Base-by-base conservation (phyloP, 2,888 invertebrate genomes). In the Perdita meconis region DNA sequence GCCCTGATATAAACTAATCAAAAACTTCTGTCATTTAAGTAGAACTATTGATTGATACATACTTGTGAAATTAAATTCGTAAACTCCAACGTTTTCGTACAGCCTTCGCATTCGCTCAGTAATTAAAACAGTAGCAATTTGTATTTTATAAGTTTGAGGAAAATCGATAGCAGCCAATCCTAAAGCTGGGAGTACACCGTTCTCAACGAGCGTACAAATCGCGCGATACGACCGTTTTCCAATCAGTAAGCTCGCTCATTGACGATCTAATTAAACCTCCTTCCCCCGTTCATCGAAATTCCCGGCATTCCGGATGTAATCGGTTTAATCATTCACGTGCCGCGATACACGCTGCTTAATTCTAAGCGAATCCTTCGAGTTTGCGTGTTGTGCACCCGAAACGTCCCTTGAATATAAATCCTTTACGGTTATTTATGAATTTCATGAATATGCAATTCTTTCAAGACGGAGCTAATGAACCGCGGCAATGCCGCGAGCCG, bases 311-410 rank as follows among this genome's bases (percentile, higher is more conserved):
- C 81, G 42, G 40, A 78, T 68, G 71, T 83, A 83, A 83, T 83
- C 79, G 73, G 74, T 81, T 83, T 81, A 83, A 83, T 78, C 81
- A 81, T 81, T 83, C 78, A 78, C 76, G 66, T 60, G 63, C 71
- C 50, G 26, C 65, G 50, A 40, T 70, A 57, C 51, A 56, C 60
- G 69, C 67, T 56, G 75, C 83, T 83, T 83, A 83, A 81, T 76
- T 81, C 68, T 65, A 56, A 73, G 59, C 64, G 64, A 59, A 68
- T 83, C 71, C 69, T 71, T 66, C 47, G 56, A 71, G 40, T 8
- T n/a, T n/a, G 34, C 22, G 26, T 38, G 56, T 57, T 30, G 50
- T 19, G 55, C 50, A 40, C 19, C 16, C 10, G 16, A 53, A 30
- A 44, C 66, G 47, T 24, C 50, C 24, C 42, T 53, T 50, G 24